Evolutionary conservation across 2,797 vertebrate species (phyloP).

Genomic region (Typhlichthys subterraneus): DNA sequence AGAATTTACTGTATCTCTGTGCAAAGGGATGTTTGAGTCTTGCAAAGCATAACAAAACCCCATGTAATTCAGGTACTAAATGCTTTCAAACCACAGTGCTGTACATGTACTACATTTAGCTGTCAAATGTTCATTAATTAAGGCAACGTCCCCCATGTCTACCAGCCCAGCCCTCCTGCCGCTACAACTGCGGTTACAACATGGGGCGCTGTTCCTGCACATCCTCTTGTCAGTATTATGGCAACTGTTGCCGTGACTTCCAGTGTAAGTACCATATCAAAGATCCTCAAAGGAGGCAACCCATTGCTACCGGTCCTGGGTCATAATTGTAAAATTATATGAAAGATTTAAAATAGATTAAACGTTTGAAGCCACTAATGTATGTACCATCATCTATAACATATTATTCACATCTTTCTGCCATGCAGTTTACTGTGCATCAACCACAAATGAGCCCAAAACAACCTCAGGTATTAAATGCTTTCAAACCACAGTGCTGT

Average conservation of each 20-base stretch:
- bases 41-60: not conserved
- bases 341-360: too few relatives aligned
- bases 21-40: too few relatives aligned
- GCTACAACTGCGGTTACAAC: conserved; percentile 35
- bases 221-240: conserved; percentile 44
- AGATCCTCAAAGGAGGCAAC: too few relatives aligned
- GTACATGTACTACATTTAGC: not conserved
- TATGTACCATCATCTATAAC: not conserved
- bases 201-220: not conserved
- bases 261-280: conserved; percentile 29
- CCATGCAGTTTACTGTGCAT: not conserved
- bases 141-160: not conserved
- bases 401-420: not conserved
- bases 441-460: too few relatives aligned
- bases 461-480: conserved; percentile 3
- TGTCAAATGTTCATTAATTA: not conserved
- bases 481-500: not conserved
- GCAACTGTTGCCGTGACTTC: conserved; percentile 65
- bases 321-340: too few relatives aligned
- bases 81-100: not conserved
- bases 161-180: conserved; percentile 35
- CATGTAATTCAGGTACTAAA: conserved; percentile 11
- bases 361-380: not conserved
- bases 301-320: too few relatives aligned
- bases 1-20: too few relatives aligned